phyloP scores from a whole-genome alignment of 2,797 vertebrate genomes.

The Tympanoctomys barrerae region DNA sequence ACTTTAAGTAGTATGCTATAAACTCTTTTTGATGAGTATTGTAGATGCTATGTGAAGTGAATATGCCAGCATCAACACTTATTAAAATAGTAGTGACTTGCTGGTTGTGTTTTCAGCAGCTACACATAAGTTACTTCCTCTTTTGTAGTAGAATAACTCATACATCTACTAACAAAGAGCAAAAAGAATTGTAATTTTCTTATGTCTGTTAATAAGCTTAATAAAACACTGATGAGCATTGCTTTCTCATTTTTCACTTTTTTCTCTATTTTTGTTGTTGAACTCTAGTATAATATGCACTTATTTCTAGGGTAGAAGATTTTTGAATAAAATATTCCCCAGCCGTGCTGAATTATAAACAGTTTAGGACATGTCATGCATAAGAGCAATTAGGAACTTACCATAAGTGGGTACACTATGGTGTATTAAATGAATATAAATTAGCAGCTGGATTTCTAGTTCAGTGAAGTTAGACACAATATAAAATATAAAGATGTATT shows the following conservation, averaged over 20 bases:
- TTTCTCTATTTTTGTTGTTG: conserved; percentile 51
- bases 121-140: conserved; percentile 73
- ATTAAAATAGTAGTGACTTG: conserved; percentile 72
- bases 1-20: conserved; percentile 67
- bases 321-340: conserved; percentile 59
- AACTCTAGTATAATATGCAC: conserved; percentile 43
- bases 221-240: conserved; percentile 38
- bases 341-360: conserved; percentile 47
- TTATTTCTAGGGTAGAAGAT: conserved; percentile 53
- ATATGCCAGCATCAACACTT: conserved; percentile 70
- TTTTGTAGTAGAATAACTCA: conserved; percentile 60
- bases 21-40: conserved; percentile 67
- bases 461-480: conserved; percentile 43
- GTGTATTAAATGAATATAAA: conserved; percentile 34
- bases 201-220: conserved; percentile 70
- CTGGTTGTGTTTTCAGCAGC: conserved; percentile 80
- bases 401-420: background rate
- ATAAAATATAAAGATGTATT: conserved; percentile 59
- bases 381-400: conserved; percentile 32
- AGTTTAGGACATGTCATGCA: conserved; percentile 55
- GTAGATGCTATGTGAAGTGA: conserved; percentile 67
- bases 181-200: conserved; percentile 74
- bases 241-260: conserved; percentile 64
- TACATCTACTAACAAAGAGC: conserved; percentile 62
- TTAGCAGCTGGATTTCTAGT: conserved; percentile 30